Conservation (phyloP, 2,113 vertebrate genomes). For the Morone saxatilis region DNA sequence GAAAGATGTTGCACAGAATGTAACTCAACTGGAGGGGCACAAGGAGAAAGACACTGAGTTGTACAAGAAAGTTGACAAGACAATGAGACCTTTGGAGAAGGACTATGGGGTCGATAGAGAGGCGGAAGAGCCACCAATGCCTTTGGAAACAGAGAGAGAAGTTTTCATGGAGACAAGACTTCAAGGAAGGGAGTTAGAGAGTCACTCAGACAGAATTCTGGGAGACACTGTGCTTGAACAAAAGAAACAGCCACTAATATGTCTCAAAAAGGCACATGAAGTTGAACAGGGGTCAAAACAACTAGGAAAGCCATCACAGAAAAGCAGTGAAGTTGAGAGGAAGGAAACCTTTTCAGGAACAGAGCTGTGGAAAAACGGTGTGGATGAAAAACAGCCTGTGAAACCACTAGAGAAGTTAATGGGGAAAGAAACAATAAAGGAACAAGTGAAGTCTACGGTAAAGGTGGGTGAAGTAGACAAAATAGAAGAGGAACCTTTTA, state of each 20-base stretch:
- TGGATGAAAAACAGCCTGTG: slow-evolving; percentile 33
- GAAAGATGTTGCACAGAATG: slow-evolving; percentile 22
- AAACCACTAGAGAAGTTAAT: slow-evolving; percentile 24
- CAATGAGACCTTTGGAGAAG: slow-evolving; percentile 24
- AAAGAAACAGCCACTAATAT: slow-evolving; percentile 18
- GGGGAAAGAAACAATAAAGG: slow-evolving; percentile 9
- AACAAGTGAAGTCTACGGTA: slow-evolving; percentile 3
- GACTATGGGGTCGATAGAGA: neutral
- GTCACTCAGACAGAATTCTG: slow-evolving; percentile 30
- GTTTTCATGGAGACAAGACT: slow-evolving; percentile 17
- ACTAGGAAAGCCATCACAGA: slow-evolving; percentile 10
- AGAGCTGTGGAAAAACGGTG: neutral
- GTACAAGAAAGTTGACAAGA: slow-evolving; percentile 11
- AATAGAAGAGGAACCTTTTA: slow-evolving; percentile 58
- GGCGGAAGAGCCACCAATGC: neutral
- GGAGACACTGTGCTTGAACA: slow-evolving; percentile 25
- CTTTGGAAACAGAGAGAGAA: slow-evolving; percentile 32
- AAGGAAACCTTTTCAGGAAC: slow-evolving; percentile 17
- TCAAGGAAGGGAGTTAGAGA: slow-evolving; percentile 11
- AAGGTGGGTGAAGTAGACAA: slow-evolving; percentile 15
- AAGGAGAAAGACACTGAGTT: slow-evolving; percentile 27
- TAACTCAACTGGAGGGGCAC: slow-evolving; percentile 24
- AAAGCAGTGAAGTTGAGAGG: slow-evolving; percentile 26
- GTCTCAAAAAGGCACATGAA: slow-evolving; percentile 6
- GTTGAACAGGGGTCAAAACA: slow-evolving; percentile 27